A percentile compares a stretch with the other conserved stretches of the same genome.
Evolutionary conservation across 2,797 vertebrate species (phyloP).

Genomic region (Macrochelys suwanniensis): DNA sequence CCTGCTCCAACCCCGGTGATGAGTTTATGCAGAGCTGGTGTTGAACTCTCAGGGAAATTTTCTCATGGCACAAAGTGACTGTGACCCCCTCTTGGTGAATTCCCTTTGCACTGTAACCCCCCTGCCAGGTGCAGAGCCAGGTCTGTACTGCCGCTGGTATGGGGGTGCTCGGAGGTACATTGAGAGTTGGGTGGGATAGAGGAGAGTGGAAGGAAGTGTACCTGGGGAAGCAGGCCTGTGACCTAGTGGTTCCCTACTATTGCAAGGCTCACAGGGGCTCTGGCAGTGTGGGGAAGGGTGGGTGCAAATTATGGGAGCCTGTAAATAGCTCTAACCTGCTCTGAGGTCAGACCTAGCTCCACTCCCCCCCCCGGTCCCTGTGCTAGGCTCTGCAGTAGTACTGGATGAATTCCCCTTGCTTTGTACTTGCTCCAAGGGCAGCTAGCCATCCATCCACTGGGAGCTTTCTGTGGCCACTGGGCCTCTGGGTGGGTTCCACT

Average conservation of each 20-base stretch:
- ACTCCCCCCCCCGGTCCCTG: not conserved
- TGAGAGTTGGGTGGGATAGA: not conserved
- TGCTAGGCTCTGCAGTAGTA: not conserved
- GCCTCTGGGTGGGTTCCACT: not conserved
- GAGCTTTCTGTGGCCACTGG: not conserved
- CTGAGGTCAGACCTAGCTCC: rapidly evolving
- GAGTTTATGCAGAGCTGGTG: not conserved
- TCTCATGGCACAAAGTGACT: not conserved
- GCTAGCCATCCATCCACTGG: not conserved
- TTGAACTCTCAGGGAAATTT: rapidly evolving
- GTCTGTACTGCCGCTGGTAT: not conserved
- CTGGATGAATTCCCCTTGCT: not conserved
- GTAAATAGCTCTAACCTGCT: not conserved
- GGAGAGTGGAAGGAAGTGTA: not conserved
- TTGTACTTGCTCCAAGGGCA: not conserved
- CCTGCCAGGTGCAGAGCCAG: rapidly evolving
- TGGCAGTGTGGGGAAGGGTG: not conserved
- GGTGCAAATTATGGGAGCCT: not conserved
- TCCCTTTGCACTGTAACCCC: not conserved
- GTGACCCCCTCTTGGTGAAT: not conserved
- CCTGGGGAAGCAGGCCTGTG: not conserved
- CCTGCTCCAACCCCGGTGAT: not conserved
- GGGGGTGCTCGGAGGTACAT: not conserved
- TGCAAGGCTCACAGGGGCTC: rapidly evolving
- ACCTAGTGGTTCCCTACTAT: not conserved